Conservation (phyloP, 2,888 invertebrate genomes). For the Xylocampa areola region DNA sequence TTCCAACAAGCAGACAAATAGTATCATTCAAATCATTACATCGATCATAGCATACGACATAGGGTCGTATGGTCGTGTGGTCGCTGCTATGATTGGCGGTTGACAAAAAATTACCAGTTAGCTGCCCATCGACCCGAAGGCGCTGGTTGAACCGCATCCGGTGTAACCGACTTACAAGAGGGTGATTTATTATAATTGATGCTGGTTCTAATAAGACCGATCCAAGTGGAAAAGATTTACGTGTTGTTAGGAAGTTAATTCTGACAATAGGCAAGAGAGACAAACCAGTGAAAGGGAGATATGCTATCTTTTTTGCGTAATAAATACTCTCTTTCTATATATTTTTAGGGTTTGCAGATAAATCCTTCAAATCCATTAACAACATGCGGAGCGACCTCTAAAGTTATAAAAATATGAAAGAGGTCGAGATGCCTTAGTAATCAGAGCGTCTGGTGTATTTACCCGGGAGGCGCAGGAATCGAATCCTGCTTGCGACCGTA, state of each 20-base stretch:
- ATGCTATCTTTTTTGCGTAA: too few species aligned
- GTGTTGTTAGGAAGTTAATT: neutral
- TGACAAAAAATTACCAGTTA: conserved; percentile 78
- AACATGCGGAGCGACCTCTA: too few species aligned
- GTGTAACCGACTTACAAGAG: conserved; percentile 51
- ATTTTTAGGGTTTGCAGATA: too few species aligned
- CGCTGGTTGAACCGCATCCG: conserved; percentile 63
- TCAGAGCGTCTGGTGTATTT: too few species aligned
- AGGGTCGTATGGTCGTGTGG: conserved; percentile 34
- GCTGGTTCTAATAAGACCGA: conserved; percentile 33
- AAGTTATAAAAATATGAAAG: too few species aligned
- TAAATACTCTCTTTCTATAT: too few species aligned
- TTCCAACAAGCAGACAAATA: conserved; percentile 25
- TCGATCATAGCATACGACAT: conserved; percentile 32
- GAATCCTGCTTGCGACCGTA: too few species aligned
- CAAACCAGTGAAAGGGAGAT: too few species aligned
- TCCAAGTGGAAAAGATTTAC: conserved; percentile 16
- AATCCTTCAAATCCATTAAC: too few species aligned
- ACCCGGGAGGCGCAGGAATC: too few species aligned
- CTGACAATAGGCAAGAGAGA: too few species aligned
- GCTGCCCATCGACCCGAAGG: conserved; percentile 76
- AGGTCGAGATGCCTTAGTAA: too few species aligned
- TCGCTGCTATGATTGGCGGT: conserved; percentile 74
- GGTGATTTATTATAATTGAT: conserved; percentile 55
- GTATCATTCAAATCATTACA: neutral